Conservation (phyloP, 2,113 vertebrate species). For the Gambusia affinis region DNA sequence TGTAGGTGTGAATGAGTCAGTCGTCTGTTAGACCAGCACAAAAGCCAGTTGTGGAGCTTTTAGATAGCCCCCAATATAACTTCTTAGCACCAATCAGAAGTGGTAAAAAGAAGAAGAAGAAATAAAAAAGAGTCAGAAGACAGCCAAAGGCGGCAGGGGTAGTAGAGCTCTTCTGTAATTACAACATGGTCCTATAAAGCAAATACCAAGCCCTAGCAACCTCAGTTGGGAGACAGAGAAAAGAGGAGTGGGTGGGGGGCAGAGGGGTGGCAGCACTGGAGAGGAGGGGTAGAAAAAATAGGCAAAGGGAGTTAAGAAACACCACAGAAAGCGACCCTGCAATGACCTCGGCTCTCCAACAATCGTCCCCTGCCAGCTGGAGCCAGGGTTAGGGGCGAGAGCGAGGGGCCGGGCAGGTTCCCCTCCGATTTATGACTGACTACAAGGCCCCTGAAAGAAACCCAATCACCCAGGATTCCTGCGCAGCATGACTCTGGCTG, state of each 20-base stretch:
- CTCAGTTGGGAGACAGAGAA: conserved; percentile 69
- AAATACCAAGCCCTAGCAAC: conserved; percentile 87
- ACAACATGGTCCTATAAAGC: conserved; percentile 82
- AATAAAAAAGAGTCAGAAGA: conserved; percentile 37
- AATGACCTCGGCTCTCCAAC: conserved; percentile 79
- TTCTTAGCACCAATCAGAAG: conserved; percentile 73
- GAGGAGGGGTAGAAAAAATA: conserved; percentile 61
- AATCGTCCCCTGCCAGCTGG: conserved; percentile 80
- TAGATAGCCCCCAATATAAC: conserved; percentile 61
- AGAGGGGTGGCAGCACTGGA: conserved; percentile 18
- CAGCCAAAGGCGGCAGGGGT: conserved; percentile 64
- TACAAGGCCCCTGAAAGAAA: conserved; percentile 82
- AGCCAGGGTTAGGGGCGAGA: conserved; percentile 78
- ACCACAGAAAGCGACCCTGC: conserved; percentile 77
- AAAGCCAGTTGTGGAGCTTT: conserved; percentile 58
- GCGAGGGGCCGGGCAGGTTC: conserved; percentile 77
- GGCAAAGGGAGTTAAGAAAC: conserved; percentile 72
- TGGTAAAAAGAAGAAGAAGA: conserved; percentile 52
- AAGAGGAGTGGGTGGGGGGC: conserved; percentile 25
- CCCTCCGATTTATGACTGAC: conserved; percentile 82
- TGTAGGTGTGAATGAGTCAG: conserved; percentile 67
- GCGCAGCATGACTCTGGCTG: conserved; percentile 78
- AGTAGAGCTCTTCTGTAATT: conserved; percentile 83
- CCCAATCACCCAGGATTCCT: conserved; percentile 83
- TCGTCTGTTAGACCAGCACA: conserved; percentile 55